A percentile compares a stretch with the other conserved stretches of the same genome.
These are phyloP conservation scores for Diuraphis noxia DNA, from an alignment of 1,140 invertebrate species.

Conservation along the genomic window DNA sequence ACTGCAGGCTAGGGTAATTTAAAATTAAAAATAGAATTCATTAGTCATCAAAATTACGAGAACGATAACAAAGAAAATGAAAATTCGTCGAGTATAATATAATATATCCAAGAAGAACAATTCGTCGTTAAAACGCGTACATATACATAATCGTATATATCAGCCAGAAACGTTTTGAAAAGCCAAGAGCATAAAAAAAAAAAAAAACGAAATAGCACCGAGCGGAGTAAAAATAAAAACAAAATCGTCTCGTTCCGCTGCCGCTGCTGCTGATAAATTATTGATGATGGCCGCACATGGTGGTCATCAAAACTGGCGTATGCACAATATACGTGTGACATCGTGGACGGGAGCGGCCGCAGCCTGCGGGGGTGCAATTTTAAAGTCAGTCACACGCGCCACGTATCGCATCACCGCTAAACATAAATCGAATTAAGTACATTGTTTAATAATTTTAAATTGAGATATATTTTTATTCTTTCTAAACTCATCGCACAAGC, in stretches of 20 bases:
- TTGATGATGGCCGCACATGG: background rate
- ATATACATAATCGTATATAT: background rate
- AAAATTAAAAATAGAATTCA: constrained; percentile 31
- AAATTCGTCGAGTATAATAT: constrained; percentile 1
- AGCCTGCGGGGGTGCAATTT: background rate
- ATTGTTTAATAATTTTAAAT: background rate
- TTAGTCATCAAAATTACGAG: constrained; percentile 7
- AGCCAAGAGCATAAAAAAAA: background rate
- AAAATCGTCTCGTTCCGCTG: background rate
- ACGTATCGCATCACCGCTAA: background rate
- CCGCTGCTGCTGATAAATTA: background rate
- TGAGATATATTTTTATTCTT: background rate
- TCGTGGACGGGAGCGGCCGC: background rate
- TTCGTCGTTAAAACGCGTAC: constrained; percentile 2
- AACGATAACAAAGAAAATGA: constrained; percentile 14
- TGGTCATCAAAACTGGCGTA: background rate
- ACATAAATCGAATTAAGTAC: background rate
- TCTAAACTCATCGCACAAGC: background rate
- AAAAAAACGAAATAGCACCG: background rate
- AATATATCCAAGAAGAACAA: background rate
- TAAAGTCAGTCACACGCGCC: background rate
- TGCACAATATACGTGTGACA: background rate
- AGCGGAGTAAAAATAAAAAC: background rate
- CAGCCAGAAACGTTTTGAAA: background rate
- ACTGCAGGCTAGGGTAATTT: constrained; percentile 21